A percentile compares a stretch with the other conserved stretches of the same genome.
Evolutionary conservation across 2,797 vertebrate genomes (phyloP).

Genomic region (Pampus argenteus): DNA sequence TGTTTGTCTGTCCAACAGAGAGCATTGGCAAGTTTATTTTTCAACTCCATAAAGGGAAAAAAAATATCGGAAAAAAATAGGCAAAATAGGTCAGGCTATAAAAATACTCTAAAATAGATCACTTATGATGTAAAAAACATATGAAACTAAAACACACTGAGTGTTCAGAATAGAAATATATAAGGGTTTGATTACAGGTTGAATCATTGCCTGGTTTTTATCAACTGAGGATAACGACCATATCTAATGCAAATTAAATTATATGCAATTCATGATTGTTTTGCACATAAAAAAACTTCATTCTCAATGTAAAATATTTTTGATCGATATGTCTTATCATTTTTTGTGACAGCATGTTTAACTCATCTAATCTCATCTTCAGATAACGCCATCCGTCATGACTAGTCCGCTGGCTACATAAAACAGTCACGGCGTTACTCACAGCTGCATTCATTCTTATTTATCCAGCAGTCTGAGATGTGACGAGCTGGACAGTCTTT

Average conservation of each 20-base stretch:
- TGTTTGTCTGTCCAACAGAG: too few species aligned
- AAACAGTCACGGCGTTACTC: slow-evolving; percentile 8
- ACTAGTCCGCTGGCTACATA: neutral
- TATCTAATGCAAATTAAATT: too few species aligned
- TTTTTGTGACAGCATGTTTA: slow-evolving; percentile 17
- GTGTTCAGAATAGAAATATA: too few species aligned
- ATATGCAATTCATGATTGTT: neutral
- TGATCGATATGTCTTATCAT: neutral
- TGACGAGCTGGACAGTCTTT: slow-evolving; percentile 34
- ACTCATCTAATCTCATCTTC: slow-evolving; percentile 28
- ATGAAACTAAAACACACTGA: neutral
- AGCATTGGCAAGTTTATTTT: too few species aligned
- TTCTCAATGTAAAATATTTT: neutral
- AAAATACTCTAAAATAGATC: too few species aligned
- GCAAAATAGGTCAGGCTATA: too few species aligned
- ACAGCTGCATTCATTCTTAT: slow-evolving; percentile 31
- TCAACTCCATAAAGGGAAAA: too few species aligned
- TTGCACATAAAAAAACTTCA: neutral
- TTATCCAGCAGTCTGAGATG: slow-evolving; percentile 30
- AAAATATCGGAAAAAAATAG: too few species aligned
- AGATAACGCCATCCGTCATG: slow-evolving; percentile 35
- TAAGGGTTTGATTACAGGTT: neutral
- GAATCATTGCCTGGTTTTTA: neutral
- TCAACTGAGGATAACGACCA: neutral
- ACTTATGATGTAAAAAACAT: neutral